Conservation (phyloP, 2,888 invertebrate species). For the Ariolimax columbianus region DNA sequence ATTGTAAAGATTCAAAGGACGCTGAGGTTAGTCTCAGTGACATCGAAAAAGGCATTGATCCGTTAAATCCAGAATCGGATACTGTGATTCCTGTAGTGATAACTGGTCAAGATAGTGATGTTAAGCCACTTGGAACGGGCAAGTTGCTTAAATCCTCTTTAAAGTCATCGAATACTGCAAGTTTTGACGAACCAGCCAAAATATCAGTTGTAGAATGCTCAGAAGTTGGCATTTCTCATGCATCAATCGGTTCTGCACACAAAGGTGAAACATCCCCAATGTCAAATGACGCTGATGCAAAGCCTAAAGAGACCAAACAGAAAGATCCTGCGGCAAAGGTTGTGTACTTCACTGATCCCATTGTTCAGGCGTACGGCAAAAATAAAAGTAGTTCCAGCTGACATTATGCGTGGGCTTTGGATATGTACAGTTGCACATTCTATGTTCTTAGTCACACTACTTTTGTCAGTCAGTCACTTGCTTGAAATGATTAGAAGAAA, state of each 20-base stretch:
- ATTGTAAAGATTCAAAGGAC: slow-evolving; percentile 40
- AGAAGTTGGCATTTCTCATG: slow-evolving; percentile 31
- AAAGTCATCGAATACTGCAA: slow-evolving; percentile 22
- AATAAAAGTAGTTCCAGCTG: slow-evolving; percentile 46
- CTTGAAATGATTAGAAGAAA: no score
- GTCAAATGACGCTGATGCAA: neutral
- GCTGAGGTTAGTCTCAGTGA: slow-evolving; percentile 16
- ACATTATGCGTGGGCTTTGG: slow-evolving; percentile 2
- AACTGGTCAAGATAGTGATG: neutral
- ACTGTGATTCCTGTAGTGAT: neutral
- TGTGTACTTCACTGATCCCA: slow-evolving; percentile 48
- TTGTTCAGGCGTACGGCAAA: slow-evolving; percentile 41
- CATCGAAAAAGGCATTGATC: neutral
- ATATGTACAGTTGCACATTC: neutral
- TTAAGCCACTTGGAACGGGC: neutral
- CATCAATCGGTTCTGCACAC: neutral
- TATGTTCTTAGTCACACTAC: neutral
- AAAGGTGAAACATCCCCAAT: slow-evolving; percentile 21
- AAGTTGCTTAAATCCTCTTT: slow-evolving; percentile 30
- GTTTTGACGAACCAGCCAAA: slow-evolving; percentile 35
- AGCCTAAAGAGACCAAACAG: slow-evolving; percentile 16
- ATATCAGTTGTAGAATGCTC: slow-evolving; percentile 47
- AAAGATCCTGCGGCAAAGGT: slow-evolving; percentile 41
- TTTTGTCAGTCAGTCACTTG: neutral
- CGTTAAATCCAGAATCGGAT: slow-evolving; percentile 56